Base-by-base conservation (phyloP, 30 jellyfish, hydroid and myxozoan genomes). In the Aurelia aurita region DNA sequence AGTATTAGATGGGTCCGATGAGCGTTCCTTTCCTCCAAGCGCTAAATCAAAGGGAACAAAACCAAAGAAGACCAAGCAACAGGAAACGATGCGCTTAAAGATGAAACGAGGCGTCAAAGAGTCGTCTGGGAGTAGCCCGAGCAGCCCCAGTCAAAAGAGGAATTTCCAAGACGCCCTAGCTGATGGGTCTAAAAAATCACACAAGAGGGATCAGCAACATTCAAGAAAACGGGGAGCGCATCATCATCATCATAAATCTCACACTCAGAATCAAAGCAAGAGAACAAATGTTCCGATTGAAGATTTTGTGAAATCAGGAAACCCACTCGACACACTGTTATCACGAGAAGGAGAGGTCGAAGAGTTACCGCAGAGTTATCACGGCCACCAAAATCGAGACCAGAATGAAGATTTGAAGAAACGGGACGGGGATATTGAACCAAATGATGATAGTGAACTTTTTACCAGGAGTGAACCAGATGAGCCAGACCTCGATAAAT, bases 401-500 rank as follows among this genome's bases (percentile, higher is more conserved):
- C 51, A 39, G 9, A 39, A 39, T 39, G 51, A 39, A 9, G 51
- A 39, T 6, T 39, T 39, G 16, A 39, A 9, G 15, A 39, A 55
- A 21, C 64, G 76, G 8, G 74, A 34, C 21, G 83, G 31, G 10
- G 80, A 70, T 3, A 69, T 26, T 27, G 62, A 64, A 35, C 91
- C 84, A 23, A 61, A 69, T 68, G 68, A 54, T 46, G 84, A 65
- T 18, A 16, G 20, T 19, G 46, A 70, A 11, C 73, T 80, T 21
- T 44, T 28, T 16, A 49, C 54, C 53, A 54, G 87, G 39, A 58
- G 69, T 15, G 93, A 72, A 29, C 72, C 72, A 13, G 77, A 32
- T 16, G 87, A 27, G 21, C 44, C 8, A 7, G 86, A 72, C 6
- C 14, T 28, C 51, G 89, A 80, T 39, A 79, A 79, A 1, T 89